A percentile compares a stretch with the other conserved stretches of the same genome.
phyloP scores from a whole-genome alignment of 2,113 vertebrate genomes.

The Melanotaenia duboulayi region DNA sequence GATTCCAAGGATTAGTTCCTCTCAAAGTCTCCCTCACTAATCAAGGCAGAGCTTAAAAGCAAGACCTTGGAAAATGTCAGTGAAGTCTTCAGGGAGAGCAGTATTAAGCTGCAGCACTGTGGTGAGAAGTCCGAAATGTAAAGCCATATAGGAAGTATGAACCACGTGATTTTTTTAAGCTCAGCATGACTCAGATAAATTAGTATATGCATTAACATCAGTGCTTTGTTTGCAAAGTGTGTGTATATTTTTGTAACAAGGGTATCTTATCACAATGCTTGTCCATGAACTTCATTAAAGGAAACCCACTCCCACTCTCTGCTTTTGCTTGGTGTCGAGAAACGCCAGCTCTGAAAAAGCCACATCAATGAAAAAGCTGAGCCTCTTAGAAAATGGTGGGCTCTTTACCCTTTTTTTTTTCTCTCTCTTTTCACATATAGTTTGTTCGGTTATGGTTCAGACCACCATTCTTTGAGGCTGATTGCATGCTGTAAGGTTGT shows the following conservation, averaged over 20 bases:
- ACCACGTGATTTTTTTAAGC: constrained; percentile 27
- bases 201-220: constrained; percentile 12
- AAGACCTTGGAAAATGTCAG: constrained; percentile 78
- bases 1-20: constrained; percentile 66
- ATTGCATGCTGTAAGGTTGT: constrained; percentile 45
- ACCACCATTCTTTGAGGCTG: constrained; percentile 34
- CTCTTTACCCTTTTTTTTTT: neutral
- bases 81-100: constrained; percentile 68
- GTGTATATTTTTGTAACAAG: constrained; percentile 50
- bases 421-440: constrained; percentile 14
- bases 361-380: neutral
- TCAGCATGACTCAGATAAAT: constrained; percentile 32
- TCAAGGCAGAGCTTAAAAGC: constrained; percentile 69
- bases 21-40: constrained; percentile 72
- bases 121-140: constrained; percentile 63
- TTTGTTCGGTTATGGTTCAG: constrained; percentile 7
- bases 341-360: constrained; percentile 14
- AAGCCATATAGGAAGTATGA: constrained; percentile 61
- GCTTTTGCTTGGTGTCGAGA: constrained; percentile 11
- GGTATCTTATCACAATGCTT: constrained; percentile 48
- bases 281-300: constrained; percentile 45
- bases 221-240: constrained; percentile 38
- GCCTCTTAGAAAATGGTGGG: neutral
- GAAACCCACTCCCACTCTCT: constrained; percentile 14
- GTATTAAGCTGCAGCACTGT: constrained; percentile 66